Evolutionary conservation across 2,888 invertebrate species (phyloP).

Genomic region (Cyaniris semiargus): DNA sequence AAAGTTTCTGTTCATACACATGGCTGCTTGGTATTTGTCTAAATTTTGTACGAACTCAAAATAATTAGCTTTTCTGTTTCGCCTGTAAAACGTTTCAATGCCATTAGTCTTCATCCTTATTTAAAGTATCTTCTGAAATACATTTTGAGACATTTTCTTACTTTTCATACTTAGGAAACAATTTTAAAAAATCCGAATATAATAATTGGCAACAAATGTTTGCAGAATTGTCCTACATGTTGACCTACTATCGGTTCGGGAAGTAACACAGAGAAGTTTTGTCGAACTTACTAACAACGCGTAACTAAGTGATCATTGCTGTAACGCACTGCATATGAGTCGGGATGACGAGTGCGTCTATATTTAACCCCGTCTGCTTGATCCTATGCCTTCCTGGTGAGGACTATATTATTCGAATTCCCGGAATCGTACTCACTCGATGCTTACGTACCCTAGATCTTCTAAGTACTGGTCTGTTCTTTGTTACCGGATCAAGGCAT

Average conservation of each 20-base stretch:
- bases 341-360: conserved; percentile 4
- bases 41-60: not conserved
- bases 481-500: not conserved
- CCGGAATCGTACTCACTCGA: not conserved
- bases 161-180: no score
- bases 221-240: no score
- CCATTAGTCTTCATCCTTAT: not conserved
- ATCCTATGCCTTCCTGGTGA: conserved; percentile 11
- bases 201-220: no score
- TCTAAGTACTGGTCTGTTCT: not conserved
- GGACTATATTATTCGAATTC: conserved; percentile 23
- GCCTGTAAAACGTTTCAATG: not conserved
- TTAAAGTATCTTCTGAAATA: no score
- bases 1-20: not conserved
- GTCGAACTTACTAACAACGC: not conserved
- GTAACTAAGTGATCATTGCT: not conserved
- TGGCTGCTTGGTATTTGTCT: not conserved
- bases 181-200: no score
- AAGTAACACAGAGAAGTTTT: not conserved
- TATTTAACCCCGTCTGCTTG: conserved; percentile 14
- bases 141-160: no score
- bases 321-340: not conserved
- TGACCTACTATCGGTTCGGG: no score
- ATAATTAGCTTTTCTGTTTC: not conserved
- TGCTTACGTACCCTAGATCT: not conserved